Percentiles rank a stretch among this genome's conserved stretches.
Conservation (phyloP, 2,888 invertebrate species). For the Aleiodes testaceus region DNA sequence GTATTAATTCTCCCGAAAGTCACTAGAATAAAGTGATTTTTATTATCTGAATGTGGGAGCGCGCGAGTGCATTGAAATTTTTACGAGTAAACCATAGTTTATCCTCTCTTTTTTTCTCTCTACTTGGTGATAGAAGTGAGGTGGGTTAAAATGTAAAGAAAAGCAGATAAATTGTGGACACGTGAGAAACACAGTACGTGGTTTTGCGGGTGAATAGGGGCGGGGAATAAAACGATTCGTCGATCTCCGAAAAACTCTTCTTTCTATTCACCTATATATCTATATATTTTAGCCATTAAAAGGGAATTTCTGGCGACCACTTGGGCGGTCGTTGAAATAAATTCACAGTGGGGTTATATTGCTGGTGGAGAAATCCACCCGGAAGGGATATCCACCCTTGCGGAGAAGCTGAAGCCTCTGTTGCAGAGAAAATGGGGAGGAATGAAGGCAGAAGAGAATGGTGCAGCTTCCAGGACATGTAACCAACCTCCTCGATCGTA, state of each 20-base stretch:
- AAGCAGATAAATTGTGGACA: constrained; percentile 4
- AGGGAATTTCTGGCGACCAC: constrained; percentile 56
- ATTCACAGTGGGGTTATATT: constrained; percentile 52
- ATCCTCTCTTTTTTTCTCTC: neutral
- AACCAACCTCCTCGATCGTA: constrained; percentile 34
- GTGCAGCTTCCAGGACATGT: constrained; percentile 9
- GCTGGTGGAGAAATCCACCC: constrained; percentile 2
- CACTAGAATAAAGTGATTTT: constrained; percentile 16
- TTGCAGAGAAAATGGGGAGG: constrained; percentile 16
- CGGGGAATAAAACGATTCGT: constrained; percentile 45
- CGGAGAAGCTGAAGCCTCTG: constrained; percentile 24
- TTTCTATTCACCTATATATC: constrained; percentile 40
- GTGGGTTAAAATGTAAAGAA: constrained; percentile 1
- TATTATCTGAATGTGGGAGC: neutral
- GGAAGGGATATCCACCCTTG: constrained; percentile 36
- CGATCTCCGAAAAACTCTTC: constrained; percentile 40
- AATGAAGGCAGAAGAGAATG: neutral
- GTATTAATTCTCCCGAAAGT: neutral
- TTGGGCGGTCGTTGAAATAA: constrained; percentile 58
- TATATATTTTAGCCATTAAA: constrained; percentile 55
- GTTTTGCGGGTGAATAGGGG: constrained; percentile 25
- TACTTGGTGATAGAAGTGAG: too few species aligned
- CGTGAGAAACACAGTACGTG: constrained; percentile 35
- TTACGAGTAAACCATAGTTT: constrained; percentile 3
- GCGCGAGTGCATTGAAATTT: constrained; percentile 2